Base-by-base conservation (phyloP, 2,113 vertebrate genomes). In the Apteryx owenii region DNA sequence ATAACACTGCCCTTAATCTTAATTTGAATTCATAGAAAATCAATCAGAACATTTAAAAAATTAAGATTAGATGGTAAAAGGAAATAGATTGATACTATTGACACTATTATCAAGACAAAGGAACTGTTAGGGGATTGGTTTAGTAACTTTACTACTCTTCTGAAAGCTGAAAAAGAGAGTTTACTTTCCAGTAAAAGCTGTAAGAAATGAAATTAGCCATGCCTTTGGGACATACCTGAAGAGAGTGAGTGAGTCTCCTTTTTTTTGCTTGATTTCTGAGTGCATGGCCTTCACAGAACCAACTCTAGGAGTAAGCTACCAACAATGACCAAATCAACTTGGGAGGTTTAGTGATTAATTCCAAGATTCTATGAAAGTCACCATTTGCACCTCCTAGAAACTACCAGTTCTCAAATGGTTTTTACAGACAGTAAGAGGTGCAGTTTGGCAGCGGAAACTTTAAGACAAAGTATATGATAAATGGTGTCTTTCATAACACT, bases 1-100 rank as follows among this genome's bases (percentile, higher is more conserved):
- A 96, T 97, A 95, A 95, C 69, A 65, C 88, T 0, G 0, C 81
- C 94, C 92, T 94, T 94, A 93, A 95, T 95, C 93, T 88, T 66
- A 23, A 82, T 95, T 93, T 94, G 89, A 96, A 93, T 94, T 96
- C 61, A 95, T 76, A 77, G 93, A 90, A 97, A 97, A 97, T 97
- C 97, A 96, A 95, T 97, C 83, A 83, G 85, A 95, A 68, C 92
- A 58, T 94, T 92, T 69, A 25, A 5, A 97, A 96, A 95, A 85
- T 81, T 93, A 91, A 93, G 95, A 94, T 96, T 90, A 96, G 93
- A 90, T 86, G 72, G 76, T 86, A 94, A 95, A 29, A 3, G 80
- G 76, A n/a, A 88, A 82, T 88, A 73, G 94, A 94, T 95, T 93
- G 95, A 95, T 83, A 81, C 89, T 50, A 94, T 95, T 82, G 95